Base-by-base conservation (phyloP, 2,113 vertebrate species). In the Ictidomys tridecemlineatus region DNA sequence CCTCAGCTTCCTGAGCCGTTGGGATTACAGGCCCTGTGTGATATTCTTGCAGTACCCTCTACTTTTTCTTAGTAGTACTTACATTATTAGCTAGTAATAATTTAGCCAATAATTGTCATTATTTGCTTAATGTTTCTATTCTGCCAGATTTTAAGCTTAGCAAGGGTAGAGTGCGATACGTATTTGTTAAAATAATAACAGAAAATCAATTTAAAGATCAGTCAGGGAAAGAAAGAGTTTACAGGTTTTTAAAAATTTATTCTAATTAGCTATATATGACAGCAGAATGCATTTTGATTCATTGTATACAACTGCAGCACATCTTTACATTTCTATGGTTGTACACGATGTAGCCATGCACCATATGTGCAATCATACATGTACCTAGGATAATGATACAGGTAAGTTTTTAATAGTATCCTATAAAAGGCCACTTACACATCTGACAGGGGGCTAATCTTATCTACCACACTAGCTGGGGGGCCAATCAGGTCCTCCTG, bases 101-200 rank as follows among this genome's bases (percentile, higher is more conserved):
- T 39, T 89, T 45, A 93, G 48, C 67, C 9, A 93, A 48, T 80
- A 91, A 70, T 80, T 86, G 14, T 70, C 63, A 93, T 63, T 92
- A 92, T 89, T 89, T 94, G 76, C 72, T 48, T 87, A 92, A 78
- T 39, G 34, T 84, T 65, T 94, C 28, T 69, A 89, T 45, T 93
- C 67, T 93, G 58, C 26, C 74, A 96, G 69, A 94, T 53, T 92
- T 92, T 76, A 94, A 92, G 74, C 65, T 87, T 91, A 56, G 32
- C 20, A 93, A 79, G 30, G 63, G 91, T 58, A 26, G 30, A 78
- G 17, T 85, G 24, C 26, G 93, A 89, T 70, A 91, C 70, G 58
- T 30, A 89, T n/a, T 67, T 94, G 20, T 93, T 97, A 94, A 96
- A 89, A 42, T 53, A 82, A 63, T 58, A 89, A 76, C 10, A 95